Base-by-base conservation (phyloP, 2,888 invertebrate genomes). In the Ochropleura plecta region DNA sequence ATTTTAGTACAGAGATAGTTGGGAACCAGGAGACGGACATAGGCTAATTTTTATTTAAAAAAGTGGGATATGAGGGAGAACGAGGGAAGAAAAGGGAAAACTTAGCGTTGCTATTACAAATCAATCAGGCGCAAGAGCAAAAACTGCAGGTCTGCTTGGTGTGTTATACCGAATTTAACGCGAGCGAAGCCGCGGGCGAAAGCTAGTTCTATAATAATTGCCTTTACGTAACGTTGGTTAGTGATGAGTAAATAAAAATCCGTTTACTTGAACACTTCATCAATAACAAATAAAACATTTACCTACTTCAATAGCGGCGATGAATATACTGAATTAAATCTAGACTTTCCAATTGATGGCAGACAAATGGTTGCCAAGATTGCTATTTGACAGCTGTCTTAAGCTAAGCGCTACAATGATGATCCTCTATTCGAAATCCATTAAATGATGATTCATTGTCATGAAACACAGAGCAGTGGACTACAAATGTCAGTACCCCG, bases 361-460 rank as follows among this genome's bases (percentile, higher is more conserved):
- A 62, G 63, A 59, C 70, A 65, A 71, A 70, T 51, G 59, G 30
- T 64, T 80, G 57, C 9, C n/a, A 67, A 81, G 62, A 72, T 65
- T 59, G 10, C 48, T 55, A 73, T 86, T 79, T 64, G 55, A 72
- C 63, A 79, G 70, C 60, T 76, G 55, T 66, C 62, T 59, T 16
- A 70, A 51, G 73, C 40, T 69, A 18, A 65, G 66, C 14, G 57
- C 60, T 63, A 62, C 72, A 71, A 63, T 57, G 65, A 73, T 78
- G 68, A 78, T 60, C 44, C 20, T 73, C 76, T 75, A 78, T 84
- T 82, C 67, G 18, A 72, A 83, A 81, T 69, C 72, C 66, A 83
- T 78, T 72, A 79, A 75, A 73, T 75, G 78, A 83, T 89, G 84
- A 89, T 79, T 86, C 88, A 89, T 79, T 75, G 78, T 73, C 78